Evolutionary conservation across 64 coral and sea anemone genomes (phyloP), one percentile per base, ranked within the genome.

Genomic region (Montipora capricornis): DNA sequence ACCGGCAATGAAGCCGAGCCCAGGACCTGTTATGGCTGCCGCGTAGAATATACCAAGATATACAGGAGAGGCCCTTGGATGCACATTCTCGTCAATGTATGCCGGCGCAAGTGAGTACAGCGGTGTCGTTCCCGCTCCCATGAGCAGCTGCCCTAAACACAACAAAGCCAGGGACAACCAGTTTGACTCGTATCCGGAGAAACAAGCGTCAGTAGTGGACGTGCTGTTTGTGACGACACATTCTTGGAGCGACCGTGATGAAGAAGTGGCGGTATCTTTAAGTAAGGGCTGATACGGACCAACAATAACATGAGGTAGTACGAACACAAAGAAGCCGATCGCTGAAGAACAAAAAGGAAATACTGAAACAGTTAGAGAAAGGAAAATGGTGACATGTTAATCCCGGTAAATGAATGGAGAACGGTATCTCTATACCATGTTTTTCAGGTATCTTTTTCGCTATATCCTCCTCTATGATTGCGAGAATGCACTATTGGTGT

Each of bases 61-160:
- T 71, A 98, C 61, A 20, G 97, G 97, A 5, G 79, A 82, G 20
- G 94, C 89, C 62, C 94, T 92, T 5, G 97, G 97, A 17, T 96
- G 88, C 0, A 98, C 87, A 67, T 98, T 98, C 84, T 98, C 97
- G 44, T 98, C 97, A 78, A 98, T 95, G 44, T 96, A 98, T 2
- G 94, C 94, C 1, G 97, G 97, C 47, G 80, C 97, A 11, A 98
- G 92, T n/a, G 91, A 94, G 82, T 90, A 98, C 52, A 98, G 83
- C 12, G 97, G 94, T 11, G 94, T 87, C 0, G 94, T 95, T 0
- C 97, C 97, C 0, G 91, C 94, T 26, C 97, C 97, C 78, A 98
- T 98, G 51, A 98, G 20, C 71, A 98, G 68, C 81, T 98, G 97
- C 1, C 91, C 94, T 7, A 94, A 8, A 10, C 79, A 93, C 11